A percentile compares a stretch with the other conserved stretches of the same genome.
Evolutionary conservation across 2,113 vertebrate species (phyloP).

Genomic region (Etia nguti): DNA sequence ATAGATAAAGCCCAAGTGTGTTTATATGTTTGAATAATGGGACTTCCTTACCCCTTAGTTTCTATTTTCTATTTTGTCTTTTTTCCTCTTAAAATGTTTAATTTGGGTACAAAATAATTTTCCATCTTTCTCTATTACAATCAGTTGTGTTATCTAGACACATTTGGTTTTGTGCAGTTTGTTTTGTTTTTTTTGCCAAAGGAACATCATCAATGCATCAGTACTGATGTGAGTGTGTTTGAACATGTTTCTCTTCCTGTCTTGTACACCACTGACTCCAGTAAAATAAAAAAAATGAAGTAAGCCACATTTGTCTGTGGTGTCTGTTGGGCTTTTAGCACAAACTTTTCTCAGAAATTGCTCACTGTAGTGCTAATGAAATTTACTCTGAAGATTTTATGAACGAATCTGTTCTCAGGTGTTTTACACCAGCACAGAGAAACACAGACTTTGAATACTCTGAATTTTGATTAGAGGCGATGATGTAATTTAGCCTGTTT

Average conservation of each 20-base stretch:
- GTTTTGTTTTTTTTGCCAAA: not conserved
- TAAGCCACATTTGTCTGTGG: not conserved
- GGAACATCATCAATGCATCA: not conserved
- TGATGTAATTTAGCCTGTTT: not conserved
- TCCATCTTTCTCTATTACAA: not conserved
- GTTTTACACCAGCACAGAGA: not conserved
- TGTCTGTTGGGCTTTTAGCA: not conserved
- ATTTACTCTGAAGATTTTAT: not conserved
- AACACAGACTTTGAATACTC: not conserved
- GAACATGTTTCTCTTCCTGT: not conserved
- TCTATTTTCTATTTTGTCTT: not conserved
- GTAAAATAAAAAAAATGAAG: constrained; percentile 25
- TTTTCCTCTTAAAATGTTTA: not conserved
- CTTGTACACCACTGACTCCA: not conserved
- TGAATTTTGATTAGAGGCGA: not conserved
- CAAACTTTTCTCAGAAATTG: not conserved
- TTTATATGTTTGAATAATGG: not conserved
- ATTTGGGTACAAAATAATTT: not conserved
- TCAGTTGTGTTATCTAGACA: not conserved
- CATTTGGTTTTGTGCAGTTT: not conserved
- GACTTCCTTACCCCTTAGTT: not conserved
- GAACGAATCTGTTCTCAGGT: not conserved
- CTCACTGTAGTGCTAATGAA: not conserved
- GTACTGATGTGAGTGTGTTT: constrained; percentile 2
- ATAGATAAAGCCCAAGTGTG: not conserved